A percentile compares a stretch with the other conserved stretches of the same genome.
Conservation (phyloP, 2,113 vertebrate species). For the Pachypanchax playfairii region DNA sequence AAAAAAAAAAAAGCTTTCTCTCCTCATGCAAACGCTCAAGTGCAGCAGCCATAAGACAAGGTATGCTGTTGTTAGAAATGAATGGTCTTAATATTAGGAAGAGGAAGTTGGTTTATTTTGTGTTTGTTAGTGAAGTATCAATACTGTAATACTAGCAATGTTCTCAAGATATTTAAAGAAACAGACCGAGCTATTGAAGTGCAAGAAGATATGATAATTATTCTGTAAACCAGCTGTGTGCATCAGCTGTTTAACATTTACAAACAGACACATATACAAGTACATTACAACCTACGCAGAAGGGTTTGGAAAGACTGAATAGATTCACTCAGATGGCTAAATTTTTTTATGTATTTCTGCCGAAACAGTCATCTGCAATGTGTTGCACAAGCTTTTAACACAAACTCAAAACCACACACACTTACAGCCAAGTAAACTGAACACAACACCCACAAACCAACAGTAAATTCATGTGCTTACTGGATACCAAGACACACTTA, state of each 20-base stretch:
- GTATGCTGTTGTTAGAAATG: not conserved
- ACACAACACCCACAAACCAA: slow-evolving; percentile 6
- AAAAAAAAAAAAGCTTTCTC: not conserved
- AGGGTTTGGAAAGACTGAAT: slow-evolving; percentile 15
- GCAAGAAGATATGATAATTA: slow-evolving; percentile 2
- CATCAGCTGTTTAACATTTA: slow-evolving; percentile 13
- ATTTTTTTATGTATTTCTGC: slow-evolving; percentile 25
- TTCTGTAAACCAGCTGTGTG: slow-evolving; percentile 9
- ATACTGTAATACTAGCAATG: not conserved
- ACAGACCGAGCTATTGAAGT: slow-evolving; percentile 19
- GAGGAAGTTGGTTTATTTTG: not conserved
- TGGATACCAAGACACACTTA: slow-evolving; percentile 4
- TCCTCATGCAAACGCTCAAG: not conserved
- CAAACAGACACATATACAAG: not conserved
- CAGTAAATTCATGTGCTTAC: slow-evolving; percentile 9
- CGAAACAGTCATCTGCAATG: slow-evolving; percentile 28
- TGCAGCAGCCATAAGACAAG: not conserved
- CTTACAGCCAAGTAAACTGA: slow-evolving; percentile 3
- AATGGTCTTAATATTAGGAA: not conserved
- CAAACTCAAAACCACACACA: slow-evolving; percentile 2
- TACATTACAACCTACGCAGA: not conserved
- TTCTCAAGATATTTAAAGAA: not conserved
- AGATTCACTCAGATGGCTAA: slow-evolving; percentile 29
- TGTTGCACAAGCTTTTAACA: slow-evolving; percentile 5
- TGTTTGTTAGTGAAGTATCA: not conserved